Conservation (phyloP, 2,888 invertebrate species). For the Nomada hirtipes region DNA sequence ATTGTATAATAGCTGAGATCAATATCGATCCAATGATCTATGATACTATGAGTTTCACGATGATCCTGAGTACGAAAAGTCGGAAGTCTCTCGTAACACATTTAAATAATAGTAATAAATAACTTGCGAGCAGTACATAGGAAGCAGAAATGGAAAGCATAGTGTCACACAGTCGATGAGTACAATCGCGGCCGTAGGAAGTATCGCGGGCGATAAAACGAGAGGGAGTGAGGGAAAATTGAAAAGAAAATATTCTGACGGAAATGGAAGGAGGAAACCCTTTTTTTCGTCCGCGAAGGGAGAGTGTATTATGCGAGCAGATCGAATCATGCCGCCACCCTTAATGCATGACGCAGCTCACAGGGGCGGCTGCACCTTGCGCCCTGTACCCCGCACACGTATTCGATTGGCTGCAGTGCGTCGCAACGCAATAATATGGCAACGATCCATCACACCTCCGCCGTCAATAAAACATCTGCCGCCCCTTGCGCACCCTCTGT, state of each 20-base stretch:
- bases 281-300: constrained; percentile 41
- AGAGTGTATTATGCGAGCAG: constrained; percentile 66
- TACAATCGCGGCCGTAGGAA: background rate
- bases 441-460: constrained; percentile 74
- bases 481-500: constrained; percentile 48
- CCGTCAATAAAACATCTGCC: constrained; percentile 78
- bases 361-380: constrained; percentile 58
- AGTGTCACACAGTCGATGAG: too few species aligned
- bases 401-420: constrained; percentile 72
- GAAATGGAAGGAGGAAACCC: constrained; percentile 11
- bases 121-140: too few species aligned
- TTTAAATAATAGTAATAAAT: too few species aligned
- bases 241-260: background rate
- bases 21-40: too few species aligned
- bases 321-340: constrained; percentile 67
- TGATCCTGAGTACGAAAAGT: too few species aligned
- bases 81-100: too few species aligned
- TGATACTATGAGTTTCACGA: too few species aligned
- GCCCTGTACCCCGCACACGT: constrained; percentile 67
- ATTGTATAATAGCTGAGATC: too few species aligned
- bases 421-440: constrained; percentile 74
- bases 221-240: background rate
- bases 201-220: background rate
- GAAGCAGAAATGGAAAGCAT: too few species aligned
- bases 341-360: constrained; percentile 72